A percentile compares a stretch with the other conserved stretches of the same genome.
These are phyloP conservation scores for Drosophila dunni DNA, from an alignment of 1,140 invertebrate genomes.

Conservation along the genomic window DNA sequence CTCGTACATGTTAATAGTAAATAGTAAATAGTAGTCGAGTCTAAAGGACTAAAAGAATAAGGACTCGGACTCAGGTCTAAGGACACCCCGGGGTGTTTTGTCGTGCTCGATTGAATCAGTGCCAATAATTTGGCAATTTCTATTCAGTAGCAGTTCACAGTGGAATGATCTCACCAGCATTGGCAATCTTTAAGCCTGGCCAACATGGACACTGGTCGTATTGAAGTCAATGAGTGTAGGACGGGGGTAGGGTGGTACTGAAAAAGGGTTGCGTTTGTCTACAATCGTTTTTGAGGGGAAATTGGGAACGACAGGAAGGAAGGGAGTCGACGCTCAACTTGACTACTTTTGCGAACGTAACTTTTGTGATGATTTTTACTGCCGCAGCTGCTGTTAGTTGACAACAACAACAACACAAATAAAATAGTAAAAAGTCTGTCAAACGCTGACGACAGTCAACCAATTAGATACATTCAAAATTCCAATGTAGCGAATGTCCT, in stretches of 20 bases:
- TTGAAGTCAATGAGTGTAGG: neutral
- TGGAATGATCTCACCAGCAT: slow-evolving; percentile 47
- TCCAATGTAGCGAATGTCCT: slow-evolving; percentile 11
- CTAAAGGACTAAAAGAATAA: slow-evolving; percentile 32
- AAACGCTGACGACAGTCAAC: slow-evolving; percentile 35
- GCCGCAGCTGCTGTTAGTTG: slow-evolving; percentile 58
- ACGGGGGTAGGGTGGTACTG: slow-evolving; percentile 26
- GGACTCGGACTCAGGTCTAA: slow-evolving; percentile 15
- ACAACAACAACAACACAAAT: slow-evolving; percentile 33
- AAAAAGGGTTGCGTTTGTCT: slow-evolving; percentile 49
- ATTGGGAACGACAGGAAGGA: neutral
- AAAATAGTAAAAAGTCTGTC: slow-evolving; percentile 18
- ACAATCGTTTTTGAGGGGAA: slow-evolving; percentile 15
- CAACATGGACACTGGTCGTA: slow-evolving; percentile 10
- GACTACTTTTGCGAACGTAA: slow-evolving; percentile 53
- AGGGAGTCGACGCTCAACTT: slow-evolving; percentile 13
- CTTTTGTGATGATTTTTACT: slow-evolving; percentile 71
- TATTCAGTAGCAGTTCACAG: slow-evolving; percentile 68
- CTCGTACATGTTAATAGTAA: slow-evolving; percentile 1
- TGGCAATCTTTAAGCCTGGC: slow-evolving; percentile 28
- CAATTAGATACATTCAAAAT: slow-evolving; percentile 77
- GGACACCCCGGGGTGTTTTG: slow-evolving; percentile 22
- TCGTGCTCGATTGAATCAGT: slow-evolving; percentile 74
- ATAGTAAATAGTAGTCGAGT: neutral
- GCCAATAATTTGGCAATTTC: slow-evolving; percentile 80